Evolutionary conservation across 2,888 invertebrate species (phyloP), one percentile per base, ranked within the genome.

Genomic region (Perizoma affinitatum): DNA sequence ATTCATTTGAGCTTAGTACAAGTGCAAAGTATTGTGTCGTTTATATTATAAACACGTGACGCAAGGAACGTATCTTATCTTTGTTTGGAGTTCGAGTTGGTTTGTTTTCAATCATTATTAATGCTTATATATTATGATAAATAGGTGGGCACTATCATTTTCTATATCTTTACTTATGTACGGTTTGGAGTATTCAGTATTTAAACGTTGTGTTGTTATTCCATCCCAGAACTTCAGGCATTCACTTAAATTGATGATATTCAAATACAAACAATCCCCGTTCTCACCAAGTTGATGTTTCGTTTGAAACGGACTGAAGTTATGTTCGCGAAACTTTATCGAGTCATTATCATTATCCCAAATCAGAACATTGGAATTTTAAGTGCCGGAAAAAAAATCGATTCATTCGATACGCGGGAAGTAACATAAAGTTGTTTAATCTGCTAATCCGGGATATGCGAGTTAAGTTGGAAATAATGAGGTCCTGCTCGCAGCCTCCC

Each of bases 401-500:
- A 61, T 66, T 66, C 63, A 54, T 35, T 65, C 68, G 57, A 72
- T 65, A 60, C 51, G 58, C 46, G 48, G 36, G 46, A 55, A 47
- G 36, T 63, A 54, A 68, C 66, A 73, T 76, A 78, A 77, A 74
- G 67, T 71, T 64, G 61, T 63, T 67, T 75, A 79, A 79, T 79
- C 77, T 74, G 71, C 69, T 78, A 76, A 78, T 74, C 77, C 68
- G 64, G 63, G 73, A 72, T 72, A 72, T 73, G 75, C 73, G 72
- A 72, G 70, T 71, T 66, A 69, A 75, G 71, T 73, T 73, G 50
- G 60, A 54, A 43, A 63, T 52, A 68, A 68, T 65, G 55, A 66
- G 62, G 45, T 47, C 47, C 65, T 33, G 58, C 38, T 38, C 47
- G 53, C 45, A 48, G 56, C 48, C 48, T 49, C 55, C 55, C 52